Evolutionary conservation across 2,888 invertebrate genomes (phyloP), one percentile per base, ranked within the genome.

Genomic region (Xanthostigma xanthostigma): DNA sequence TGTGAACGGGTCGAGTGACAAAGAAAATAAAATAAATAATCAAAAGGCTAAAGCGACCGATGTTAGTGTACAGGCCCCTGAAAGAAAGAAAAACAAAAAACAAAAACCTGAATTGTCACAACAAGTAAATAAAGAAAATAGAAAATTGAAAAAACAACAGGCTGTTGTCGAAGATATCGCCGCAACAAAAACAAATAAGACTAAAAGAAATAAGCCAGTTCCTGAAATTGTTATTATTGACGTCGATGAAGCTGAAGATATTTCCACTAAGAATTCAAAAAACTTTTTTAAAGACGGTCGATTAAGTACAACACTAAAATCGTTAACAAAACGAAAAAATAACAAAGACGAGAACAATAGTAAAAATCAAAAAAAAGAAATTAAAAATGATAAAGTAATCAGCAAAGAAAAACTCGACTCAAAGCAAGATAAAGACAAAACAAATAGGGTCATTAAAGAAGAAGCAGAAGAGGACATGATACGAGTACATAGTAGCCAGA

Each of bases 401-500:
- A 36, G 65, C 68, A 40, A 72, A 67, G 60, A 73, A 69, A 59
- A 34, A 36, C 6, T 11, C 4, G 44, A 45, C 44, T 51, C 48
- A 44, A 27, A 27, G 6, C 27, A 27, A 27, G 27, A 27, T 27
- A 27, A 27, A 27, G 27, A 27, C 27, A 27, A 27, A 6, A 27
- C 27, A 27, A 27, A 27, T 27, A 27, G 27, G 27, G 27, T 27
- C 6, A 27, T 27, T 27, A 27, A 27, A 27, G 27, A 27, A 27
- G 33, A 12, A 35, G 48, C 53, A 9, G 51, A 54, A 36, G 47
- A 40, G n/a, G 76, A 75, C 57, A 82, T 83, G 82, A 75, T 76
- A 60, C 27, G 27, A 3, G 27, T 27, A 6, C 83, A 83, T 62
- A 81, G 83, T 58, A 83, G 82, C 57, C 83, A 83, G 64, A 69